Conservation (phyloP, 1,140 invertebrate species). For the Stenopsyche tienmushanensis region DNA sequence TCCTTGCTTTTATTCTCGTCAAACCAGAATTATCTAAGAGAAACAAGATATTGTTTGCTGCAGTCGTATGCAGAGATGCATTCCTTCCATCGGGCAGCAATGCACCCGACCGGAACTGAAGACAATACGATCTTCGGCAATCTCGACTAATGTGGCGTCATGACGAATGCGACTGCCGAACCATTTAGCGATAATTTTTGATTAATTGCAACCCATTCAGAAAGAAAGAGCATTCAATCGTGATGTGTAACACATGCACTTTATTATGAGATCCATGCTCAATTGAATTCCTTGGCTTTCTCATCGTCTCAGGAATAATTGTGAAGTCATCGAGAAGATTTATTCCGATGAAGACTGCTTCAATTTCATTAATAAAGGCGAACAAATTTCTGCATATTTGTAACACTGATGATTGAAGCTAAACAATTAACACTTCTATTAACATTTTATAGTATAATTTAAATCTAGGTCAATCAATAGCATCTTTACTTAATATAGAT, state of each 20-base stretch:
- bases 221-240: background rate
- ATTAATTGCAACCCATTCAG: constrained; percentile 9
- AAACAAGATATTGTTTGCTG: background rate
- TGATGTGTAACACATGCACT: background rate
- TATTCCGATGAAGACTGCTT: no score
- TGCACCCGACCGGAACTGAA: constrained; percentile 6
- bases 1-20: constrained; percentile 17
- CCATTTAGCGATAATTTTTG: constrained; percentile 12
- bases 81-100: background rate
- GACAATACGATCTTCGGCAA: background rate
- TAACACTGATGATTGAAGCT: no score
- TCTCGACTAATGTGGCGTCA: background rate
- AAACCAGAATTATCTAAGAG: constrained; percentile 24
- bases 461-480: no score
- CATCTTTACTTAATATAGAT: no score
- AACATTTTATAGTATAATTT: no score
- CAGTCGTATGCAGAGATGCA: constrained; percentile 12
- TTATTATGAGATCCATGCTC: no score
- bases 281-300: no score
- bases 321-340: no score
- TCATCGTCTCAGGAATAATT: no score
- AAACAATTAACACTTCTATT: no score
- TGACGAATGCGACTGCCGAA: constrained; percentile 7
- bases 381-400: no score
- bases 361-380: no score